A percentile compares a stretch with the other conserved stretches of the same genome.
phyloP scores from a whole-genome alignment of 2,113 vertebrate genomes.

The Festucalex cinctus region DNA sequence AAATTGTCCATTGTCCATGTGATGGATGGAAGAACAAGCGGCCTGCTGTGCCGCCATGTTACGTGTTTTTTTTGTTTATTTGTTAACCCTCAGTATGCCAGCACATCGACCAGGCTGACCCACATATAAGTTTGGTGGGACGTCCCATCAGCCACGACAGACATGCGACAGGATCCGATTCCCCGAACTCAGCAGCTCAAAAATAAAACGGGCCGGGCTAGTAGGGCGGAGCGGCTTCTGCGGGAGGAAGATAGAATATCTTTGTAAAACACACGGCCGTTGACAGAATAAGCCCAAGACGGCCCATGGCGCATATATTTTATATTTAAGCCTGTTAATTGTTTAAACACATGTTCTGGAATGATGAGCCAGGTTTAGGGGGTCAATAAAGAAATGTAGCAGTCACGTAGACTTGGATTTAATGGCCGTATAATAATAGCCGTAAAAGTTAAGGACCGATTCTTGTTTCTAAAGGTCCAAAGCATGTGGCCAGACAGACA shows the following conservation, averaged over 20 bases:
- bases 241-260: slow-evolving; percentile 53
- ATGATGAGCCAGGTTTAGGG: background rate
- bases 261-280: slow-evolving; percentile 34
- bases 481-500: slow-evolving; percentile 35
- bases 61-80: background rate
- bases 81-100: background rate
- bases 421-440: background rate
- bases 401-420: background rate
- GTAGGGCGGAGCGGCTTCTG: slow-evolving; percentile 31
- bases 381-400: background rate
- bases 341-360: background rate
- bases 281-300: slow-evolving; percentile 9
- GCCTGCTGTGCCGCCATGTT: background rate
- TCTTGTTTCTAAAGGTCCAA: background rate
- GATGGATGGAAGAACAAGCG: background rate
- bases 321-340: background rate
- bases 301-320: background rate
- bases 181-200: slow-evolving; percentile 68
- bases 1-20: background rate
- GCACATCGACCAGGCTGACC: slow-evolving; percentile 32
- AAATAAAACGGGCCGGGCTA: slow-evolving; percentile 58
- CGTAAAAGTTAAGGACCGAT: background rate
- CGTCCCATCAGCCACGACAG: slow-evolving; percentile 14
- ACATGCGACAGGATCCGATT: slow-evolving; percentile 60
- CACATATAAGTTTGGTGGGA: slow-evolving; percentile 21